Evolutionary conservation across 1,140 invertebrate genomes (phyloP).

Genomic region (Physella acuta): DNA sequence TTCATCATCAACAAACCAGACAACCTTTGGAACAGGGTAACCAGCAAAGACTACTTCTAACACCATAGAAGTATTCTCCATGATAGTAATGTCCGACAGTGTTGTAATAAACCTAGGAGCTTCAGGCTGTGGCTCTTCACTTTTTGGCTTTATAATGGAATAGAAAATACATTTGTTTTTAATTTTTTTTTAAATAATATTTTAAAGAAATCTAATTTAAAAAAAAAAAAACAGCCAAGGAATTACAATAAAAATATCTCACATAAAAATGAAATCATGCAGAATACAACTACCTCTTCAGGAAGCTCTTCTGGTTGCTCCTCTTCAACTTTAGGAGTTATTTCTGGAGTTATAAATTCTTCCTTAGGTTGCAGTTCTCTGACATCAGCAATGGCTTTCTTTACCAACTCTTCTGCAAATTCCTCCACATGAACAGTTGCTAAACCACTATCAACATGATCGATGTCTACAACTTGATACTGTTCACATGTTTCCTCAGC

Average conservation of each 20-base stretch:
- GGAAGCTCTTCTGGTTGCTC: conserved; percentile 30
- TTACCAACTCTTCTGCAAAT: conserved; percentile 31
- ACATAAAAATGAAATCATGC: too few relatives aligned
- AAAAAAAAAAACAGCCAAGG: background rate
- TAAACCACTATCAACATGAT: conserved; percentile 13
- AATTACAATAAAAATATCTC: too few relatives aligned
- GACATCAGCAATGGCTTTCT: conserved; percentile 33
- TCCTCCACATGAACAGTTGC: conserved; percentile 27
- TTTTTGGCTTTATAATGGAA: background rate
- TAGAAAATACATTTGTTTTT: background rate
- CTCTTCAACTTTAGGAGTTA: conserved; percentile 25
- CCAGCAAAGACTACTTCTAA: conserved; percentile 51
- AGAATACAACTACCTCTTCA: conserved; percentile 34
- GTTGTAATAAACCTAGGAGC: conserved; percentile 50
- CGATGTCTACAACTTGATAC: conserved; percentile 34
- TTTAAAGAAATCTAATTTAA: background rate
- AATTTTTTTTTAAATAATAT: background rate
- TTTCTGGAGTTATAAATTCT: conserved; percentile 25
- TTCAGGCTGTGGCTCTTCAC: conserved; percentile 28
- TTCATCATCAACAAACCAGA: conserved; percentile 55
- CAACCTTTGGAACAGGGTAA: conserved; percentile 44
- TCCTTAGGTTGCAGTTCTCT: conserved; percentile 28
- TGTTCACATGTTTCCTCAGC: conserved; percentile 34
- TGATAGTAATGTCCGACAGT: conserved; percentile 50
- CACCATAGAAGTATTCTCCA: conserved; percentile 41